Conservation (phyloP, 2,888 invertebrate genomes). For the Ptilodon capucinus region DNA sequence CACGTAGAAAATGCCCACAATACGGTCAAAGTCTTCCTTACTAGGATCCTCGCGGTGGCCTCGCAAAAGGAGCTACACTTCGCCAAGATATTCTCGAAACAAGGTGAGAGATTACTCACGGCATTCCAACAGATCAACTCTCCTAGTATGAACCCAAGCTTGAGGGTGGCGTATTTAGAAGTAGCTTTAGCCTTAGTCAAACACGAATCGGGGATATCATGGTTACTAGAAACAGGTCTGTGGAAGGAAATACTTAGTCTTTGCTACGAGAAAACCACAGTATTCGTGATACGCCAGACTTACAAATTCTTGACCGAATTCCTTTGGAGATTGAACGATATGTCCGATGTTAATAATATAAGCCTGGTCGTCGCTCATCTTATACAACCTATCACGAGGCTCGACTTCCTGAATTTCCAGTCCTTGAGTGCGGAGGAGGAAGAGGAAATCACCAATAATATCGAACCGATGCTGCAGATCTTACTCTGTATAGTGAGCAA, state of each 20-base stretch:
- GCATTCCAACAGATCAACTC: constrained; percentile 52
- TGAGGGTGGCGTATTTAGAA: constrained; percentile 86
- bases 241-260: constrained; percentile 86
- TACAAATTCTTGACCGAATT: constrained; percentile 84
- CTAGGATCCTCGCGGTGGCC: constrained; percentile 84
- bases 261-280: constrained; percentile 85
- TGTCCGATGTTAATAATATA: constrained; percentile 73
- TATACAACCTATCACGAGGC: constrained; percentile 82
- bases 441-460: constrained; percentile 73
- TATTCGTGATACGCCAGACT: constrained; percentile 87
- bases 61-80: constrained; percentile 83
- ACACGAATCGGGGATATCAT: constrained; percentile 85
- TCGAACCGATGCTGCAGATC: constrained; percentile 82
- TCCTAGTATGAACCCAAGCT: constrained; percentile 78
- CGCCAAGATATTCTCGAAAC: constrained; percentile 74
- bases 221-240: constrained; percentile 83
- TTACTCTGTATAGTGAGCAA: constrained; percentile 80
- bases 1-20: constrained; percentile 48
- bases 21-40: constrained; percentile 82
- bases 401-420: constrained; percentile 75
- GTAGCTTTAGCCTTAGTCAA: constrained; percentile 83
- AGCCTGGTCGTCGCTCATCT: constrained; percentile 81
- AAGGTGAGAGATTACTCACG: constrained; percentile 45
- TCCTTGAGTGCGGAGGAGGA: constrained; percentile 75
- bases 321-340: constrained; percentile 79